phyloP scores from a whole-genome alignment of 2,888 invertebrate species.

The Toxonevra muliebris region DNA sequence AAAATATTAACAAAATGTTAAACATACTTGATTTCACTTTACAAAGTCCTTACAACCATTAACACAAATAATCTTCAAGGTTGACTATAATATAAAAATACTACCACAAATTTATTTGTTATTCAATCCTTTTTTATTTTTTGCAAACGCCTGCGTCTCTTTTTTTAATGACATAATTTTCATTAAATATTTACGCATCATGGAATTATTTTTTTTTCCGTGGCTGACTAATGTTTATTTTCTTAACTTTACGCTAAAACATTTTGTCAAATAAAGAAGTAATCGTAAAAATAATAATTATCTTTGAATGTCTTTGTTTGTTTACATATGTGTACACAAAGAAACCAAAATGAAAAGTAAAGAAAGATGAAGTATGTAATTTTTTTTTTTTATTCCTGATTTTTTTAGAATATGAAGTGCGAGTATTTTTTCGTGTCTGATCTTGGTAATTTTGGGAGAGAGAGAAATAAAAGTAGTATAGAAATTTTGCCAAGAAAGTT shows the following conservation, averaged over 20 bases:
- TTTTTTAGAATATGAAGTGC: background rate
- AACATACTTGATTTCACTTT: no score
- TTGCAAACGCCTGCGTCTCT: no score
- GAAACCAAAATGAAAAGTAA: background rate
- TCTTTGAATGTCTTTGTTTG: background rate
- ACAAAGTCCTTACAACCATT: no score
- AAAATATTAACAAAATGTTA: no score
- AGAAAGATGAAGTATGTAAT: no score
- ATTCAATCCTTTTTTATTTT: no score
- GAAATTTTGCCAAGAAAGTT: conserved; percentile 3
- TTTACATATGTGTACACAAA: background rate
- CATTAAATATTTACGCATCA: background rate
- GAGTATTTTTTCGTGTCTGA: background rate
- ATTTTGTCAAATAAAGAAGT: conserved; percentile 10
- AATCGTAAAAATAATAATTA: conserved; percentile 9
- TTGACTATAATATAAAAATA: no score
- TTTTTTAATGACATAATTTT: background rate
- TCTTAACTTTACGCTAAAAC: background rate
- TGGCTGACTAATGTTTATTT: background rate
- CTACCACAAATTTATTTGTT: no score
- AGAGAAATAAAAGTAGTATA: background rate
- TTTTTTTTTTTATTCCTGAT: background rate
- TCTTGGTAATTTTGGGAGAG: background rate
- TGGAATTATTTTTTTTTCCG: background rate
- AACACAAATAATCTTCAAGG: no score